These are phyloP conservation scores for Sclerurus mexicanus DNA, from an alignment of 2,113 vertebrate genomes.

Conservation along the genomic window DNA sequence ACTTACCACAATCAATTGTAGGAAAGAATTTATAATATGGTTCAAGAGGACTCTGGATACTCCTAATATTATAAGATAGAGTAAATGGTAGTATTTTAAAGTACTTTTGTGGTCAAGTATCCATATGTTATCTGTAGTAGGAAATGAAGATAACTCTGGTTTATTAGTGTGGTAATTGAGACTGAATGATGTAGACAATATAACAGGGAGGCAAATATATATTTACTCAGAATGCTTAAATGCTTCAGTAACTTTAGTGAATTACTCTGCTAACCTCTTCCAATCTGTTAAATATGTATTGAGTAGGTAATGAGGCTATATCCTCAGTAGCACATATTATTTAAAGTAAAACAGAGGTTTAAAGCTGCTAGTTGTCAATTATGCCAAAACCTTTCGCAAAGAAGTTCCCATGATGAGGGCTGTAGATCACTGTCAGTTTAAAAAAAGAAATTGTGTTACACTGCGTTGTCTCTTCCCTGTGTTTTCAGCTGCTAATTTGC, in stretches of 20 bases:
- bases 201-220: conserved; percentile 48
- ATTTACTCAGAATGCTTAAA: conserved; percentile 54
- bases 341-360: conserved; percentile 10
- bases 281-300: conserved; percentile 49
- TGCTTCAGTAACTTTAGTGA: conserved; percentile 44
- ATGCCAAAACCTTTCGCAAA: not conserved
- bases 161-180: conserved; percentile 50
- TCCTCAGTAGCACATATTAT: not conserved
- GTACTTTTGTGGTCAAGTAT: not conserved
- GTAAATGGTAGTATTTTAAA: not conserved
- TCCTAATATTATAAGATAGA: not conserved
- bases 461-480: not conserved
- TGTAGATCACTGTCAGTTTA: conserved; percentile 18
- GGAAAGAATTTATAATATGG: not conserved
- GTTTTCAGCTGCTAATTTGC: conserved; percentile 19
- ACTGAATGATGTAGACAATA: conserved; percentile 6
- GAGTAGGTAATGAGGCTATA: conserved; percentile 34
- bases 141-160: conserved; percentile 10
- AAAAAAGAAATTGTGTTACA: not conserved
- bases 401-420: not conserved
- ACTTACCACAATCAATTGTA: not conserved
- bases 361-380: conserved; percentile 16
- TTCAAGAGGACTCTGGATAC: not conserved
- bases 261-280: conserved; percentile 46
- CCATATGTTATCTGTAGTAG: not conserved